Conservation (phyloP, 2,797 vertebrate genomes). For the Pyrocephalus nanus region DNA sequence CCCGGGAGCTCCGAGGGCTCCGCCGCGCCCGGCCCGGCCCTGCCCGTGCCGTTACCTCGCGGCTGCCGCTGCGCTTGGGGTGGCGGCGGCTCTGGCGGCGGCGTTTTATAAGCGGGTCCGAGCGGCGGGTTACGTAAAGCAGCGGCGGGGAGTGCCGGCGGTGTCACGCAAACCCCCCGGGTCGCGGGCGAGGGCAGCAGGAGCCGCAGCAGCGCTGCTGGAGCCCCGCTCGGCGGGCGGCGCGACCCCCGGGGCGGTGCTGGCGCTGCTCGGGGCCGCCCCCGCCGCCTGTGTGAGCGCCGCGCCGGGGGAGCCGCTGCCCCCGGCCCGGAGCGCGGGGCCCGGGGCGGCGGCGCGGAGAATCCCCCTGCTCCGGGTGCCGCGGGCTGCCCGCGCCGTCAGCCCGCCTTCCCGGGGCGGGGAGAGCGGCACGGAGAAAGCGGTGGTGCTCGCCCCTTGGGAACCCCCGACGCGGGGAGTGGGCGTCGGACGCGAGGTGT, state of each 20-base stretch:
- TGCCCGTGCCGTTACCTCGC: neutral
- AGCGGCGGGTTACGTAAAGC: slow-evolving; percentile 12
- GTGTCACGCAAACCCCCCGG: neutral
- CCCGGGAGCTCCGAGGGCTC: neutral
- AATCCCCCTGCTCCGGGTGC: neutral
- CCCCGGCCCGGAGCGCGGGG: neutral
- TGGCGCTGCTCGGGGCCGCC: neutral
- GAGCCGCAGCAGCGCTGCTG: neutral
- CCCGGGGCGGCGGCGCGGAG: neutral
- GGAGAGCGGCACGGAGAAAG: neutral
- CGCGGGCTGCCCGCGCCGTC: neutral
- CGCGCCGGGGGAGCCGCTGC: neutral
- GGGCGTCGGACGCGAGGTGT: neutral
- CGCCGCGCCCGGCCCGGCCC: neutral
- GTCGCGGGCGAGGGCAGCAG: neutral
- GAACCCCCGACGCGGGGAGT: neutral
- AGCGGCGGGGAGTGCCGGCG: neutral
- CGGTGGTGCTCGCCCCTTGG: rapidly evolving
- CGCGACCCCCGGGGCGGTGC: neutral
- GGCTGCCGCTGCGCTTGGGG: neutral
- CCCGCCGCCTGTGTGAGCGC: neutral
- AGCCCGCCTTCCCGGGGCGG: neutral
- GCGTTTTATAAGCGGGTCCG: neutral
- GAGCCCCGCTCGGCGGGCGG: neutral
- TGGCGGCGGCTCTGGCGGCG: neutral